These are phyloP conservation scores for Carlito syrichta DNA, from an alignment of 2,113 vertebrate genomes.

Conservation along the genomic window DNA sequence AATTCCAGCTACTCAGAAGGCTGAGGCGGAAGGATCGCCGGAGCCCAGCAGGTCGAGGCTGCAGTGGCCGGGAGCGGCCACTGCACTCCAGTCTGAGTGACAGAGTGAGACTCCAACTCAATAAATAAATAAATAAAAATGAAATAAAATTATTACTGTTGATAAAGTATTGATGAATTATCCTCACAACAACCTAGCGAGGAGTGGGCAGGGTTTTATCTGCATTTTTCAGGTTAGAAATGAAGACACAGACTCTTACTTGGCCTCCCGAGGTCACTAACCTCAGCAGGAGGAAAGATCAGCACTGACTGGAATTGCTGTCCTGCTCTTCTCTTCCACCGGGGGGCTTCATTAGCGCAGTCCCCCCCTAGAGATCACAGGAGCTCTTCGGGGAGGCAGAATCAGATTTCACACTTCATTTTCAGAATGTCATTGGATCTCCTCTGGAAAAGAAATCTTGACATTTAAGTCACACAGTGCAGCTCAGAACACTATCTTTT, in stretches of 20 bases:
- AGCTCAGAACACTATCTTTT: neutral
- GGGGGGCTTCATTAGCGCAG: neutral
- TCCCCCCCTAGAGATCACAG: neutral
- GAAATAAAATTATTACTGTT: neutral
- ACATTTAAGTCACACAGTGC: neutral
- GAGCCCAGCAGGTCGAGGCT: too few species aligned
- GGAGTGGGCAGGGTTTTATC: neutral
- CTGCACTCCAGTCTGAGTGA: too few species aligned
- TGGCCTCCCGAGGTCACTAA: neutral
- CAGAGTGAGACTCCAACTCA: too few species aligned
- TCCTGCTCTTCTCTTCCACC: neutral
- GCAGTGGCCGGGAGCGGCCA: too few species aligned
- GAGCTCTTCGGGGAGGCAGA: neutral
- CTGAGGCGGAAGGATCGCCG: too few species aligned
- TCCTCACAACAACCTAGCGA: neutral
- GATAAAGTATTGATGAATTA: neutral
- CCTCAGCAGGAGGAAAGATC: neutral
- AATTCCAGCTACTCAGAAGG: too few species aligned
- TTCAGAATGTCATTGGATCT: neutral
- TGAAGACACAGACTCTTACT: neutral
- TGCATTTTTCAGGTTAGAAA: neutral
- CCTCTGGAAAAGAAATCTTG: constrained; percentile 41
- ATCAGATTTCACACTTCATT: constrained; percentile 26
- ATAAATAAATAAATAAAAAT: too few species aligned
- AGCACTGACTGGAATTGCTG: neutral